Conservation (phyloP, 2,797 vertebrate genomes). For the Gorsachius magnificus region DNA sequence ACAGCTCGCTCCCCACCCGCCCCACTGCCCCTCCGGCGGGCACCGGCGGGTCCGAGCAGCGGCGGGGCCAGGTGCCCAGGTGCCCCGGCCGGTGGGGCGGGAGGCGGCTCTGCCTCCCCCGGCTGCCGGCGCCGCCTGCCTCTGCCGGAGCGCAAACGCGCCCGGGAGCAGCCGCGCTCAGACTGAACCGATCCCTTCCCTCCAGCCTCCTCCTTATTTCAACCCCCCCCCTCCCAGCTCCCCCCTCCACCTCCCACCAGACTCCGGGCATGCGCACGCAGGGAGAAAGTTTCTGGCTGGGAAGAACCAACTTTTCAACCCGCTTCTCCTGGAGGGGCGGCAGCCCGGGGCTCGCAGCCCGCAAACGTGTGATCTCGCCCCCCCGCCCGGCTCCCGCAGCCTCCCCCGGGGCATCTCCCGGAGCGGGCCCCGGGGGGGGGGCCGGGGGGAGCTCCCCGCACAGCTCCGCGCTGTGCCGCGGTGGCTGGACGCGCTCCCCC, state of each 20-base stretch:
- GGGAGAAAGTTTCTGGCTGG: constrained; percentile 70
- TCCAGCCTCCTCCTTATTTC: constrained; percentile 90
- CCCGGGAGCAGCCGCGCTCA: constrained; percentile 73
- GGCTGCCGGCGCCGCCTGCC: background rate
- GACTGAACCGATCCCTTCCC: constrained; percentile 80
- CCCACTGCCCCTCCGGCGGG: constrained; percentile 22
- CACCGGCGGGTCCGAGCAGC: constrained; percentile 15
- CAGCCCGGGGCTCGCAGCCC: background rate
- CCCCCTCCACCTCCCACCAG: constrained; percentile 78
- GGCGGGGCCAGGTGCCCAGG: constrained; percentile 24
- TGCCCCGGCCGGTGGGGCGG: background rate
- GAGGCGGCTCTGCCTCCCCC: background rate
- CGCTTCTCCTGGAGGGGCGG: constrained; percentile 8
- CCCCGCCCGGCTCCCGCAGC: background rate
- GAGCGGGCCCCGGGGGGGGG: background rate
- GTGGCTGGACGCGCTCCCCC: too few relatives aligned
- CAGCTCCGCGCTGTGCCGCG: background rate
- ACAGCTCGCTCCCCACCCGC: constrained; percentile 16
- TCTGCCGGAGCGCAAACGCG: constrained; percentile 40
- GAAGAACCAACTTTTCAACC: constrained; percentile 38
- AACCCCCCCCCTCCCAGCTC: constrained; percentile 76
- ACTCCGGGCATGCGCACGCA: constrained; percentile 76
- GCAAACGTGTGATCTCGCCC: background rate
- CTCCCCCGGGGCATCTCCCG: background rate
- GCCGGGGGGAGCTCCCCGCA: background rate